Conservation (phyloP, 2,113 vertebrate genomes). For the Condylura cristata region DNA sequence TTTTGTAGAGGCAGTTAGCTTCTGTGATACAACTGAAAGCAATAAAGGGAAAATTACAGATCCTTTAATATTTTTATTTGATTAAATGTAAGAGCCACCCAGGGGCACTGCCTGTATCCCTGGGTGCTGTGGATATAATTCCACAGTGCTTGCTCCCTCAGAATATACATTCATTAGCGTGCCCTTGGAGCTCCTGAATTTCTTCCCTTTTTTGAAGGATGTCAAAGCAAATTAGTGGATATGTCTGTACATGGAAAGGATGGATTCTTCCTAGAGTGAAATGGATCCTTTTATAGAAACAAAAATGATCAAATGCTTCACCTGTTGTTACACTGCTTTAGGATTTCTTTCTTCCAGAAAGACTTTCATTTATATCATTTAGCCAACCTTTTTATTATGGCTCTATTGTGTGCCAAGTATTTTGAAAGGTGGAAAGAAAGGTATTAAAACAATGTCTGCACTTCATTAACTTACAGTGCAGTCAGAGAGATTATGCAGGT, state of each 20-base stretch:
- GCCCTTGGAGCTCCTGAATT: neutral
- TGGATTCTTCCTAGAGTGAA: neutral
- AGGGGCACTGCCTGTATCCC: neutral
- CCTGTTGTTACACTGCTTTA: neutral
- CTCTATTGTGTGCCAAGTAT: neutral
- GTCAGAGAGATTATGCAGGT: neutral
- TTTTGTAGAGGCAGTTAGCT: conserved; percentile 46
- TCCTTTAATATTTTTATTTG: conserved; percentile 46
- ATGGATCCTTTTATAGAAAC: neutral
- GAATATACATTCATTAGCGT: neutral
- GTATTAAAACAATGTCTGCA: neutral
- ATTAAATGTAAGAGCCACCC: neutral
- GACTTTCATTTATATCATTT: neutral
- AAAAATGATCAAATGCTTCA: conserved; percentile 8
- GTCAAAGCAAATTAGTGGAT: conserved; percentile 28
- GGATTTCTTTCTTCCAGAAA: conserved; percentile 21
- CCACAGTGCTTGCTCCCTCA: neutral
- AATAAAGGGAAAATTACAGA: conserved; percentile 18
- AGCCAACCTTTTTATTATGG: neutral
- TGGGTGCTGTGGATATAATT: neutral
- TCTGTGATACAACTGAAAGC: conserved; percentile 2
- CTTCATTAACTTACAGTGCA: neutral
- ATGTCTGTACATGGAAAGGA: conserved; percentile 15
- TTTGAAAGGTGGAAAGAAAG: neutral
- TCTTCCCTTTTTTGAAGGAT: neutral